Percentiles rank a stretch among this genome's conserved stretches.
Evolutionary conservation across 2,888 invertebrate genomes (phyloP).

Genomic region (Tineola bisselliella): DNA sequence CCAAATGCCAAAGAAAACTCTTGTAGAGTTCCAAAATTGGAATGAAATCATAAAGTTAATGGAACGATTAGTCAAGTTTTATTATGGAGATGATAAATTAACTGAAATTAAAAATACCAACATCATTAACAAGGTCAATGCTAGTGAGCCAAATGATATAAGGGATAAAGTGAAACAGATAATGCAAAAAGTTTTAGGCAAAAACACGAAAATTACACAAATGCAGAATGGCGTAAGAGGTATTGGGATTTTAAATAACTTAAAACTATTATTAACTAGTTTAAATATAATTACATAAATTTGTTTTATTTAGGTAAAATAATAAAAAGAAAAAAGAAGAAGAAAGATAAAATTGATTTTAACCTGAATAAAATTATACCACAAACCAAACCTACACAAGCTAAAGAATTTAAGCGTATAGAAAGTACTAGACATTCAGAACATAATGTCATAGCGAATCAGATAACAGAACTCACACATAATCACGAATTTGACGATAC

Average conservation of each 20-base stretch:
- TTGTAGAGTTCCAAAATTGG: slow-evolving; percentile 69
- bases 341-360: slow-evolving; percentile 18
- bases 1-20: slow-evolving; percentile 49
- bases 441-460: background rate
- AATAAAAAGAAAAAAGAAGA: slow-evolving; percentile 30
- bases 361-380: slow-evolving; percentile 16
- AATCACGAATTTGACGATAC: background rate
- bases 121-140: slow-evolving; percentile 19
- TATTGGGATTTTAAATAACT: slow-evolving; percentile 19
- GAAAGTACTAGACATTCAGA: background rate
- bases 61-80: slow-evolving; percentile 41
- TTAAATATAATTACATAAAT: background rate
- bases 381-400: background rate
- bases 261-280: background rate
- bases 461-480: background rate
- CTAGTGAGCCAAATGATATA: slow-evolving; percentile 20
- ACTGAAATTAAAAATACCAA: slow-evolving; percentile 23
- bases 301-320: slow-evolving; percentile 32
- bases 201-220: slow-evolving; percentile 35
- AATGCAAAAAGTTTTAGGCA: slow-evolving; percentile 45
- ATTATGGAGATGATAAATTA: slow-evolving; percentile 30
- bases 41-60: slow-evolving; percentile 36
- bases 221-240: slow-evolving; percentile 54
- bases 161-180: slow-evolving; percentile 50
- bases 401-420: background rate